A percentile compares a stretch with the other conserved stretches of the same genome.
Evolutionary conservation across 2,888 invertebrate species (phyloP).

Genomic region (Malthinus flaveolus): DNA sequence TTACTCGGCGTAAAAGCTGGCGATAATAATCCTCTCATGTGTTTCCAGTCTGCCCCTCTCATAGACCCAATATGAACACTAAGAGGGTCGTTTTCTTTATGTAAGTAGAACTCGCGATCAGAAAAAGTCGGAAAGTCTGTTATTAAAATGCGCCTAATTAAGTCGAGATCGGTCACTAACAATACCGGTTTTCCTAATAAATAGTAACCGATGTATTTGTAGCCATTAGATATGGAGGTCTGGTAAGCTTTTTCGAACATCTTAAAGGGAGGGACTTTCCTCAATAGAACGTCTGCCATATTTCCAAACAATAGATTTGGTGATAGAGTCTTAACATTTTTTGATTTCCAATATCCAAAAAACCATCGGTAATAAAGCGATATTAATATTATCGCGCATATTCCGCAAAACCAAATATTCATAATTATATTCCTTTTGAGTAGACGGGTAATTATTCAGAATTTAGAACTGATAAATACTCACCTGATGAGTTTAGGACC

Average conservation of each 20-base stretch:
- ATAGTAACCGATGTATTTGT: slow-evolving; percentile 17
- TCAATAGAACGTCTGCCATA: not conserved
- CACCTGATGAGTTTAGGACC: no score
- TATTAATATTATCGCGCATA: not conserved
- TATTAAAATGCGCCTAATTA: slow-evolving; percentile 52
- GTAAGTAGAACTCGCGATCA: slow-evolving; percentile 51
- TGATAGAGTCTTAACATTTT: not conserved
- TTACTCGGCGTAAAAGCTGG: slow-evolving; percentile 58
- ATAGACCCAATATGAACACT: slow-evolving; percentile 49
- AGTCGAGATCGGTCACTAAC: slow-evolving; percentile 45
- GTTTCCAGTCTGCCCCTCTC: slow-evolving; percentile 56
- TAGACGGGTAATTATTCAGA: no score
- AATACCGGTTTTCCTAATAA: slow-evolving; percentile 21
- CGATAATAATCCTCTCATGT: slow-evolving; percentile 55
- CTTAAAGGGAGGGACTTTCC: not conserved
- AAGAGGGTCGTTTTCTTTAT: slow-evolving; percentile 51
- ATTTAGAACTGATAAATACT: no score
- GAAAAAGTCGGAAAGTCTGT: slow-evolving; percentile 54
- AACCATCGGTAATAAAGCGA: not conserved
- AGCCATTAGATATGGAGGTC: slow-evolving; percentile 7
- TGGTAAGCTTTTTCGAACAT: not conserved
- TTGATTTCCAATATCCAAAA: not conserved
- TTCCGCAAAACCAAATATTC: not conserved
- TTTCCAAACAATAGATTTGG: not conserved
- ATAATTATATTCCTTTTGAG: no score